Percentiles rank a stretch among this genome's conserved stretches.
Conservation (phyloP, 1,140 invertebrate species). For the Trialeurodes vaporariorum region DNA sequence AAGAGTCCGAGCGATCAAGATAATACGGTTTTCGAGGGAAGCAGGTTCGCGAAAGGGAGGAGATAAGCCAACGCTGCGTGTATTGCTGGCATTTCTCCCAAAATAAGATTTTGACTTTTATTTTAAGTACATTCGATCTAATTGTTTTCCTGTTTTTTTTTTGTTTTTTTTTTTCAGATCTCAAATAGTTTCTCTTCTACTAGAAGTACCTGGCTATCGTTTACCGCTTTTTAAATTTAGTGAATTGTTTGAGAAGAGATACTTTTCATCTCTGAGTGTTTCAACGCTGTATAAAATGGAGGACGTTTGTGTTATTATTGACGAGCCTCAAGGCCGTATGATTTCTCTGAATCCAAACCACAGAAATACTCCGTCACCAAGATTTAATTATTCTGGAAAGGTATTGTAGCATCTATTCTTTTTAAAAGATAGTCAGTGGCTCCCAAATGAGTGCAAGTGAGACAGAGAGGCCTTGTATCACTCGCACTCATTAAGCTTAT, state of each 20-base stretch:
- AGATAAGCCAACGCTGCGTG: too few relatives aligned
- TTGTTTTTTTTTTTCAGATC: conserved; percentile 31
- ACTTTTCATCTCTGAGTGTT: conserved; percentile 61
- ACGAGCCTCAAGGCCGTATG: conserved; percentile 56
- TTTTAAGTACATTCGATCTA: conserved; percentile 5
- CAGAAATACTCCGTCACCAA: conserved; percentile 41
- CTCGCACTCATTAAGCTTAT: too few relatives aligned
- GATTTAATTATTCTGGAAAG: conserved; percentile 1
- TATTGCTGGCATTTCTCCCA: too few relatives aligned
- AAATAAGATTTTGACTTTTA: background rate
- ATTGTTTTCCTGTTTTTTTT: conserved; percentile 17
- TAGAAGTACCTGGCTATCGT: conserved; percentile 59
- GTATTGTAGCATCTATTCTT: too few relatives aligned
- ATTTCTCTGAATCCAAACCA: conserved; percentile 38
- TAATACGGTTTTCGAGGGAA: too few relatives aligned
- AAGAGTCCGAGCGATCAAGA: too few relatives aligned
- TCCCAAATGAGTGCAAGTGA: too few relatives aligned
- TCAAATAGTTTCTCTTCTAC: conserved; percentile 42
- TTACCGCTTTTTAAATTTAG: conserved; percentile 76
- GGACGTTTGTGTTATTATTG: conserved; percentile 60
- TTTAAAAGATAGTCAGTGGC: too few relatives aligned
- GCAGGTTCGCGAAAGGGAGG: too few relatives aligned
- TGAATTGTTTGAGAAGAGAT: conserved; percentile 71
- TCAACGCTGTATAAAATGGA: conserved; percentile 70
- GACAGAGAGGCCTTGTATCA: too few relatives aligned